These are phyloP conservation scores for Eulacestoma nigropectus DNA, from an alignment of 2,113 vertebrate species.

Conservation along the genomic window DNA sequence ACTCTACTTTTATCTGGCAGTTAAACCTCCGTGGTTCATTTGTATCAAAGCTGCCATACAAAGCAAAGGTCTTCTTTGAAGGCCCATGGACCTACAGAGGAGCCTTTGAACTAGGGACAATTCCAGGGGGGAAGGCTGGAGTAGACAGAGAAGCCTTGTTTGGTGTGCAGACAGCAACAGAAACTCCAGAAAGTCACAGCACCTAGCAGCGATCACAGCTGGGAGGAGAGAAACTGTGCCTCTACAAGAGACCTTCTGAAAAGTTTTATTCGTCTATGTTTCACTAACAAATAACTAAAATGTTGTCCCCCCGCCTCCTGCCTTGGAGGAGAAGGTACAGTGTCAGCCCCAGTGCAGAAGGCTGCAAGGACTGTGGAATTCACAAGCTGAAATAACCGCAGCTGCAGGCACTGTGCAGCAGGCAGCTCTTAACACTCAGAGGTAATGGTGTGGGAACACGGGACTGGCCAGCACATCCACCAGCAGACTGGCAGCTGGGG, in stretches of 20 bases:
- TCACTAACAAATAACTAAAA: neutral
- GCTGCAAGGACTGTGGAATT: neutral
- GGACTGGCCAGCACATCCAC: neutral
- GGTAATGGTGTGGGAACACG: rapidly evolving
- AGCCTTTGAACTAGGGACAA: neutral
- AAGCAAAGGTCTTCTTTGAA: conserved; percentile 42
- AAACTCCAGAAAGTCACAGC: neutral
- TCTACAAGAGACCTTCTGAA: neutral
- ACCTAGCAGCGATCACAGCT: neutral
- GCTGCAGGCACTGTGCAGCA: neutral
- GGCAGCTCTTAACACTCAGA: neutral
- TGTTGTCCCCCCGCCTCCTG: neutral
- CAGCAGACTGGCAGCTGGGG: neutral
- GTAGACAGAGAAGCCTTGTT: neutral
- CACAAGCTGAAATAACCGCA: neutral
- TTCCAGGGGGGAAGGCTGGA: neutral
- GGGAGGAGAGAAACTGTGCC: neutral
- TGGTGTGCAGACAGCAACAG: neutral
- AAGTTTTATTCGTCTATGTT: neutral
- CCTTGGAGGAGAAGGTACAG: neutral
- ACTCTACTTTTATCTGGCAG: conserved; percentile 44
- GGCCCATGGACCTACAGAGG: neutral
- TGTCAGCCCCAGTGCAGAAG: neutral
- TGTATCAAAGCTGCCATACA: conserved; percentile 8
- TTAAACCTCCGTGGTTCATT: conserved; percentile 30